Base-by-base conservation (phyloP, 2,888 invertebrate genomes). In the Apeira syringaria region DNA sequence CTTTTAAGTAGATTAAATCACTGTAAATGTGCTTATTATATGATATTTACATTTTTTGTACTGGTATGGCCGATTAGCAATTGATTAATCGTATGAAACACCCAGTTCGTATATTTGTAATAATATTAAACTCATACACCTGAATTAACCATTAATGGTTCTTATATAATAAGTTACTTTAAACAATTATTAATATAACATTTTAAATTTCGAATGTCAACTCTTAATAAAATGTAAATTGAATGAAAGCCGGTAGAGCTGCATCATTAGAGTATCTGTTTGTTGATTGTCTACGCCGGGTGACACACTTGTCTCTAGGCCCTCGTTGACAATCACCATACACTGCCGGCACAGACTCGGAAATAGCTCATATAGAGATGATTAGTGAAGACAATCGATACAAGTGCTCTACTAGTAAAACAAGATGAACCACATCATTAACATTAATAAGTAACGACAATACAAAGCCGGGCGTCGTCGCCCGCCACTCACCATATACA, bases 11-110 rank as follows among this genome's bases (percentile, higher is more conserved):
- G 82, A 74, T 70, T 74, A 69, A 74, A 75, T 80, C 81, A 83
- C 76, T 81, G 82, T 80, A 70, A 66, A 76, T 69, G 70, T 78
- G 74, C 74, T 47, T 42, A 74, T 68, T n/a, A 62, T 64, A 71
- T 76, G 64, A 70, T 86, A 86, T 87, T 77, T 87, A 88, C 85
- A 87, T 76, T 50, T 70, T 84, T 87, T 86, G 86, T 86, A 88
- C 87, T 86, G 86, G 79, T 83, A 80, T 81, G 81, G 79, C 82
- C 85, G 70, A 88, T 50, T 80, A 78, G 72, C 32, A 75, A 61
- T 68, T 68, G 64, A 73, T 69, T 66, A 65, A 79, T 73, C 41
- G 26, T 41, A 47, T 39, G 36, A 47, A 81, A 84, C 77, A 77
- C 72, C 71, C 61, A 75, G 71, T 74, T 81, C 10, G 77, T 74